Conservation (phyloP, 2,888 invertebrate genomes). For the Nomada ruficornis region DNA sequence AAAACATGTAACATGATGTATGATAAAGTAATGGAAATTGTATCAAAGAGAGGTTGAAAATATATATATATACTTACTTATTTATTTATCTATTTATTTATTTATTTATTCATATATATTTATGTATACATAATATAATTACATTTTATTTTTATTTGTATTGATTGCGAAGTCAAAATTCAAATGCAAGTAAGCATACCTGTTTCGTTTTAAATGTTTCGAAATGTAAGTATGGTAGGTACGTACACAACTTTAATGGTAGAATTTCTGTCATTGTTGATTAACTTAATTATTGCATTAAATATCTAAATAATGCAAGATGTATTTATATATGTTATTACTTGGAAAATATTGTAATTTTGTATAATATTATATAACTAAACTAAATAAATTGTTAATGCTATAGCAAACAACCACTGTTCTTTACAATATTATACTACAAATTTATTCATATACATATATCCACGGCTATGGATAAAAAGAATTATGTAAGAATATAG, state of each 20-base stretch:
- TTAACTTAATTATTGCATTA: neutral
- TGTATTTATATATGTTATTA: neutral
- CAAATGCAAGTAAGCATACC: too few relatives aligned
- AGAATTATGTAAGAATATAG: neutral
- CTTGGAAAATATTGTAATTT: neutral
- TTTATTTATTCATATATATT: neutral
- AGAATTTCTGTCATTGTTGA: neutral
- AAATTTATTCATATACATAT: neutral
- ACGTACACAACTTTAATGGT: neutral
- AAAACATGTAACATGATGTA: neutral
- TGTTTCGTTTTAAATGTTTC: neutral
- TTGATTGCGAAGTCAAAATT: neutral
- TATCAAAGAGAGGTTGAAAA: neutral
- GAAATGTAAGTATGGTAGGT: neutral
- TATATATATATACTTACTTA: too few relatives aligned
- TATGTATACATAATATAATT: neutral
- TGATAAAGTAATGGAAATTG: neutral
- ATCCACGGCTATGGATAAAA: neutral
- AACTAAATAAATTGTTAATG: too few relatives aligned
- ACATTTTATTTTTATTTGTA: neutral
- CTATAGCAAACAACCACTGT: too few relatives aligned
- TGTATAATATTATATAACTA: neutral
- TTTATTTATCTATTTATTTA: too few relatives aligned
- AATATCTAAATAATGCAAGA: neutral
- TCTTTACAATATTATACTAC: neutral